Percentiles rank a stretch among this genome's conserved stretches.
Conservation (phyloP, 2,113 vertebrate genomes). For the Myrmecobius fasciatus region DNA sequence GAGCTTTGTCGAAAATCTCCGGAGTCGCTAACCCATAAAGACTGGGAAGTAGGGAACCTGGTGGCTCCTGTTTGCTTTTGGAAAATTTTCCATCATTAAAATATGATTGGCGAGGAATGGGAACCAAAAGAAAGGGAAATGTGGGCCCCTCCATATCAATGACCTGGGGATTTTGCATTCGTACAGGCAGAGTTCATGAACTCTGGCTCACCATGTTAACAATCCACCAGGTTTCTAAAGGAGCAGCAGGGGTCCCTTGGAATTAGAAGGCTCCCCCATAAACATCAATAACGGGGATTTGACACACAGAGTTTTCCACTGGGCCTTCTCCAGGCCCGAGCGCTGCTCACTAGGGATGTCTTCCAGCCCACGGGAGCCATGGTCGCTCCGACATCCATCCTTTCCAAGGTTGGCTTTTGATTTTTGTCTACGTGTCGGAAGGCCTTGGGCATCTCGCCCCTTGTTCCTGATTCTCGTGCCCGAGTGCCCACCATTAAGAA, state of each 20-base stretch:
- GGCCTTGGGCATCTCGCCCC: no score
- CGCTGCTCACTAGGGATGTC: slow-evolving; percentile 70
- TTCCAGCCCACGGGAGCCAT: slow-evolving; percentile 48
- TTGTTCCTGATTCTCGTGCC: not conserved
- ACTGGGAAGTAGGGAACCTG: slow-evolving; percentile 37
- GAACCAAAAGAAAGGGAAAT: slow-evolving; percentile 76
- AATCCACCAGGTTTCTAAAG: slow-evolving; percentile 88
- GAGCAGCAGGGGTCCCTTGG: slow-evolving; percentile 84
- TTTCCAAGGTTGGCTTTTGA: not conserved
- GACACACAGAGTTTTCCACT: slow-evolving; percentile 84
- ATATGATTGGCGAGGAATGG: slow-evolving; percentile 81
- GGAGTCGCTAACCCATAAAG: not conserved
- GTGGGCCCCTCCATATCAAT: slow-evolving; percentile 85
- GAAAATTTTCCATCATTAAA: slow-evolving; percentile 43
- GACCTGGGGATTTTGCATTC: slow-evolving; percentile 86
- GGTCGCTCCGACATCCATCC: no score
- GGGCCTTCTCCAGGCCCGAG: slow-evolving; percentile 74
- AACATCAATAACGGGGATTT: slow-evolving; percentile 87
- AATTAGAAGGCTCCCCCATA: slow-evolving; percentile 84
- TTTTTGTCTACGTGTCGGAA: not conserved
- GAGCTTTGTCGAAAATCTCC: slow-evolving; percentile 48
- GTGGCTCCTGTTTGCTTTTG: slow-evolving; percentile 41
- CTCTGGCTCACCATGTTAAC: slow-evolving; percentile 86
- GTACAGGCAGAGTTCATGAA: slow-evolving; percentile 88
- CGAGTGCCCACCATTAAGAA: slow-evolving; percentile 26